A percentile compares a stretch with the other conserved stretches of the same genome.
Conservation (phyloP, 2,113 vertebrate genomes). For the Percopsis transmontana region DNA sequence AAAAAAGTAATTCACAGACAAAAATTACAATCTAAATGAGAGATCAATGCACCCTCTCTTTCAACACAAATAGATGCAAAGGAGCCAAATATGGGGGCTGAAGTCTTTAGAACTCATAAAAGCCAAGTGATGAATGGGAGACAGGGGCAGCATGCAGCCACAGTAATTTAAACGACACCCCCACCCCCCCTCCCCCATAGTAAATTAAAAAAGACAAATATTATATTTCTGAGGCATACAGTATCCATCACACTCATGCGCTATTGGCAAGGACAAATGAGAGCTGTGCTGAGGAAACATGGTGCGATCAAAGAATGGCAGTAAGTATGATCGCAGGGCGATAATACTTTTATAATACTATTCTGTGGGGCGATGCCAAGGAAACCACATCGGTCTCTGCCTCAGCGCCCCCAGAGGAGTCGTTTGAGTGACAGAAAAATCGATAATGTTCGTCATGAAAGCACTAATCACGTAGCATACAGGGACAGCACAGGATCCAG, state of each 20-base stretch:
- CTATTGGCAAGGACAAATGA: slow-evolving; percentile 64
- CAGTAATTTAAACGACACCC: slow-evolving; percentile 57
- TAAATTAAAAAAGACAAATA: slow-evolving; percentile 64
- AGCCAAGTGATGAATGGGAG: slow-evolving; percentile 54
- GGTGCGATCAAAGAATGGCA: slow-evolving; percentile 52
- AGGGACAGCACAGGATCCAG: neutral
- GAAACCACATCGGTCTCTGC: slow-evolving; percentile 4
- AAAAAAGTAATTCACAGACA: neutral
- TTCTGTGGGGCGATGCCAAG: slow-evolving; percentile 12
- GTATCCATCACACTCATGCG: slow-evolving; percentile 63
- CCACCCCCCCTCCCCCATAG: slow-evolving; percentile 19
- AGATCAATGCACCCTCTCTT: slow-evolving; percentile 30
- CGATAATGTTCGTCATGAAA: neutral
- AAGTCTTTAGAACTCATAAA: slow-evolving; percentile 51
- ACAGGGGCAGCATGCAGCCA: slow-evolving; percentile 30
- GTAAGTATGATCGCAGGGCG: slow-evolving; percentile 53
- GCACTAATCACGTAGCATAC: neutral
- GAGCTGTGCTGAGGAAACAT: slow-evolving; percentile 31
- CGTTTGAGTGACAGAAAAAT: slow-evolving; percentile 9
- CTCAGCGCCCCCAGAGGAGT: slow-evolving; percentile 22
- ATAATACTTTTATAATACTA: too few relatives aligned
- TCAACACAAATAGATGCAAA: slow-evolving; percentile 27
- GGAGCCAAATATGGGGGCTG: slow-evolving; percentile 40
- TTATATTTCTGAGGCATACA: slow-evolving; percentile 48
- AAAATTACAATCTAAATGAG: slow-evolving; percentile 33